Conservation (phyloP, 2,113 vertebrate species). For the Neolamprologus longior region DNA sequence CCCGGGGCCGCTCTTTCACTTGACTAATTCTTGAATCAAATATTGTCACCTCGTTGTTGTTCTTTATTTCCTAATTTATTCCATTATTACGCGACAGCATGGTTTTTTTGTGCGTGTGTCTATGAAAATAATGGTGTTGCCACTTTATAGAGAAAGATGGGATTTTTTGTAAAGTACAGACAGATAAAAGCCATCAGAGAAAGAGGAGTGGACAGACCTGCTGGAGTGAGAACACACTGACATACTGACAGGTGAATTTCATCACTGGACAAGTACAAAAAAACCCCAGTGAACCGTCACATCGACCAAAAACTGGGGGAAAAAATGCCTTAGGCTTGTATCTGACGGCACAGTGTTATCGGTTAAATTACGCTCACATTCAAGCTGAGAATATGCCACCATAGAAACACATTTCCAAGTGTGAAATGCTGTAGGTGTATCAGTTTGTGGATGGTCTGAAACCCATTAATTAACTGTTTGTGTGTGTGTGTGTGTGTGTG, state of each 20-base stretch:
- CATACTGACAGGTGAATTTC: slow-evolving; percentile 23
- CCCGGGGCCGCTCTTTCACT: background rate
- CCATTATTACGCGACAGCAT: background rate
- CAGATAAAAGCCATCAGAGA: background rate
- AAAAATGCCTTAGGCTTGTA: background rate
- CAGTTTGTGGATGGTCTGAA: background rate
- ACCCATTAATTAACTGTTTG: slow-evolving; percentile 19
- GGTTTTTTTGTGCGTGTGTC: background rate
- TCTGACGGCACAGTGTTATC: slow-evolving; percentile 3
- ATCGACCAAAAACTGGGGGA: background rate
- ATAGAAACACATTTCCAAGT: slow-evolving; percentile 10
- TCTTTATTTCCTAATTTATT: background rate
- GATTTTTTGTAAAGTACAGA: background rate
- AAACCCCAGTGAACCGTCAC: background rate
- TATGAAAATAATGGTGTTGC: background rate
- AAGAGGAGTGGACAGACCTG: background rate
- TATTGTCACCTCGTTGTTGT: background rate
- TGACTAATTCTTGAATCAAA: background rate
- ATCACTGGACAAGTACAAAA: background rate
- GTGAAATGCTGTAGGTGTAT: slow-evolving; percentile 36
- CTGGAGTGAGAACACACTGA: slow-evolving; percentile 1
- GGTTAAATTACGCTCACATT: slow-evolving; percentile 12
- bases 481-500: background rate
- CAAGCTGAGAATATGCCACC: background rate
- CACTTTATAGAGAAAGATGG: background rate